These are phyloP conservation scores for Labeo catla DNA, from an alignment of 2,113 vertebrate species.

Conservation along the genomic window DNA sequence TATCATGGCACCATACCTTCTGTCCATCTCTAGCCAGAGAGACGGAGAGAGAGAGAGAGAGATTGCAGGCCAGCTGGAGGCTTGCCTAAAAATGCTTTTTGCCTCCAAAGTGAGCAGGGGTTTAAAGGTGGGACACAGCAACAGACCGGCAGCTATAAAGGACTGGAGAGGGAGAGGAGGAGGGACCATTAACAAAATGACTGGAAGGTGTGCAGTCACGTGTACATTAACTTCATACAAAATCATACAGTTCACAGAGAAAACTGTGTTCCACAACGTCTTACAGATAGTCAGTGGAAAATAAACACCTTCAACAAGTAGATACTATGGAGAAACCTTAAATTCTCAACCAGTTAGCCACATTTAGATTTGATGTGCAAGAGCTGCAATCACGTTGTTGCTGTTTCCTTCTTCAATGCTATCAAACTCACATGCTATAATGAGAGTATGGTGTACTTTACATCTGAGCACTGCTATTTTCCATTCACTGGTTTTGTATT, in stretches of 20 bases:
- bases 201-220: constrained; percentile 11
- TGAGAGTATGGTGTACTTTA: constrained; percentile 65
- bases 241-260: no score
- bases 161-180: not conserved
- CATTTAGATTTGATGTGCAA: not conserved
- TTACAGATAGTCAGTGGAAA: not conserved
- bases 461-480: constrained; percentile 64
- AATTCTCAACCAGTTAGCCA: not conserved
- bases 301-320: not conserved
- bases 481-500: constrained; percentile 68
- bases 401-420: constrained; percentile 53
- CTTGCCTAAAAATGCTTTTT: constrained; percentile 47
- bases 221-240: not conserved
- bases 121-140: constrained; percentile 46
- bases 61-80: constrained; percentile 58
- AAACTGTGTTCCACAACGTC: not conserved
- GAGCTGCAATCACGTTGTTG: constrained; percentile 43
- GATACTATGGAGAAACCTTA: not conserved
- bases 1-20: constrained; percentile 77
- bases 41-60: constrained; percentile 10
- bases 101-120: constrained; percentile 33
- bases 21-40: constrained; percentile 66
- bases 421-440: constrained; percentile 62
- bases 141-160: constrained; percentile 24
- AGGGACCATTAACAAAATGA: constrained; percentile 15